Base-by-base conservation (phyloP, 2,888 invertebrate genomes). In the Chironomus tentans region DNA sequence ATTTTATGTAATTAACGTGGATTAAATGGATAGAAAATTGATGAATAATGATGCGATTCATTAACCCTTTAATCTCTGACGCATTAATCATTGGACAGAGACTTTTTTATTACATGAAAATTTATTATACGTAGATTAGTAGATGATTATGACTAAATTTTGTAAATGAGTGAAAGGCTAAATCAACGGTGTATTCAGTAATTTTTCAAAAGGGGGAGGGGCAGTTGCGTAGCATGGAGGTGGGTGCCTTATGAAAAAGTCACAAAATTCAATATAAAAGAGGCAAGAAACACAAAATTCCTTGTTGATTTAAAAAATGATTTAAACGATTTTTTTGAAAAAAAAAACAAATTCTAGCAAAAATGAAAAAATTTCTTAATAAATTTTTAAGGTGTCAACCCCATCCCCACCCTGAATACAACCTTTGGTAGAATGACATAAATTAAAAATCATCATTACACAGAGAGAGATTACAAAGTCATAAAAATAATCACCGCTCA, bases 401-500 rank as follows among this genome's bases (percentile, higher is more conserved):
- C n/a, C n/a, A n/a, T n/a, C n/a, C n/a, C n/a, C n/a, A n/a, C n/a
- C n/a, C n/a, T n/a, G n/a, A n/a, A n/a, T n/a, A n/a, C n/a, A n/a
- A n/a, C 1, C 4, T 47, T 12, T 38, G n/a, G 18, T 12, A 48
- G 21, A 15, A 15, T 48, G 47, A 18, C 71, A 72, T 72, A 62
- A 72, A 72, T 72, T 72, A 72, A 72, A 72, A 21, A 5, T 38
- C 50, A 13, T 15, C 61, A 38, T 38, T 10, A 21, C 12, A 72
- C 10, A 6, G 50, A 24, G 15, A 72, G 72, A 72, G 72, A 72
- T 72, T 72, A 72, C 56, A 24, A 72, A 72, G 38, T 24, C 72
- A 72, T 72, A 72, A 72, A 72, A 72, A 61, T 72, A 72, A 72
- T 72, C 72, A 24, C 18, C 62, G 46, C 62, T 72, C 72, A 72